Evolutionary conservation across 2,797 vertebrate genomes (phyloP).

Genomic region (Epinephelus malabaricus): DNA sequence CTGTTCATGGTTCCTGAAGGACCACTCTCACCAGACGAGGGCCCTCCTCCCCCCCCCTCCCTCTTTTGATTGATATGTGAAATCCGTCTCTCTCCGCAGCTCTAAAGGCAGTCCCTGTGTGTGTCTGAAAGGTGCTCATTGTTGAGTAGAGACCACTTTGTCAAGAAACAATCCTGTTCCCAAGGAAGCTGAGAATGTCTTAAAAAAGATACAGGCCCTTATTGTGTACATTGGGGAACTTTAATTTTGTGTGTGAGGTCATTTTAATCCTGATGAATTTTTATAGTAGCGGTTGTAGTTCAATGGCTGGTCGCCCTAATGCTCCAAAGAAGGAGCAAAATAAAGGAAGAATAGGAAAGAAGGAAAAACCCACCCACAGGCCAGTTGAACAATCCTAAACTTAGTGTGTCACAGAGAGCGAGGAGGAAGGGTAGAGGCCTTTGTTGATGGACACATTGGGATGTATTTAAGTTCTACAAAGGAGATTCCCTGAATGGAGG

Average conservation of each 20-base stretch:
- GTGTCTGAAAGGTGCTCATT: slow-evolving; percentile 90
- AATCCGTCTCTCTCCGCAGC: slow-evolving; percentile 86
- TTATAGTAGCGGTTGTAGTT: slow-evolving; percentile 87
- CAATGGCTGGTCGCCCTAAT: slow-evolving; percentile 87
- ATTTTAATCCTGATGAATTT: slow-evolving; percentile 93
- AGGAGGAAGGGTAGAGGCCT: slow-evolving; percentile 79
- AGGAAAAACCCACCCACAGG: slow-evolving; percentile 85
- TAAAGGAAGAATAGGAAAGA: slow-evolving; percentile 76
- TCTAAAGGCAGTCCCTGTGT: slow-evolving; percentile 87
- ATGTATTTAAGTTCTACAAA: slow-evolving; percentile 88
- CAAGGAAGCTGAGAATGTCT: slow-evolving; percentile 87
- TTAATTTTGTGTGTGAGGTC: slow-evolving; percentile 91
- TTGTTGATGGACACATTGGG: slow-evolving; percentile 88
- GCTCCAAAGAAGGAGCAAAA: slow-evolving; percentile 81
- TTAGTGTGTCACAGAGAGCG: slow-evolving; percentile 81
- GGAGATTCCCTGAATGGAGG: slow-evolving; percentile 80
- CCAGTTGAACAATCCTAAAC: slow-evolving; percentile 81
- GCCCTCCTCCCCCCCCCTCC: slow-evolving; percentile 51
- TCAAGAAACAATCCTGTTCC: slow-evolving; percentile 90
- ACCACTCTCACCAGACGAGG: slow-evolving; percentile 81
- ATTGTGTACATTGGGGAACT: slow-evolving; percentile 87
- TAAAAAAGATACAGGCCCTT: slow-evolving; percentile 88
- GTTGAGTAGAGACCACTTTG: slow-evolving; percentile 87
- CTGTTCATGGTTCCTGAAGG: slow-evolving; percentile 82
- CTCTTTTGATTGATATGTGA: slow-evolving; percentile 91